Conservation (phyloP, 1,140 invertebrate genomes). For the Palaemon carinicauda region DNA sequence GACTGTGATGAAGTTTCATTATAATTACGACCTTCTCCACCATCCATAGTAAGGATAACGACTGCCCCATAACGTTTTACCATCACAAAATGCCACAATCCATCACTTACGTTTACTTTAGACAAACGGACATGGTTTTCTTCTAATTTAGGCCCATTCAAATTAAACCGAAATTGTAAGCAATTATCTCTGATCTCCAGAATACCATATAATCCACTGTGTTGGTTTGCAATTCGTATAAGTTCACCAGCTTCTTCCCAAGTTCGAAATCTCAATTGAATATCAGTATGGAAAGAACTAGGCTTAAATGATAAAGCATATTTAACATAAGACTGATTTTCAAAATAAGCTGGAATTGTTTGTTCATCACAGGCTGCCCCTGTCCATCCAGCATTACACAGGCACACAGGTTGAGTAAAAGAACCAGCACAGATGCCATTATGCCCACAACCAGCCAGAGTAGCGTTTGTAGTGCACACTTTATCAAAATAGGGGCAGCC, state of each 20-base stretch:
- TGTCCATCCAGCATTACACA: conserved; percentile 91
- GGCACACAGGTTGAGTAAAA: conserved; percentile 84
- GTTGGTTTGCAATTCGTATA: conserved; percentile 91
- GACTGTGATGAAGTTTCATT: conserved; percentile 92
- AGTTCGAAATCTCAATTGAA: conserved; percentile 91
- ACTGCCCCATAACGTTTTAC: conserved; percentile 86
- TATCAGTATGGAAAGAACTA: conserved; percentile 88
- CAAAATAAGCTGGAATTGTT: conserved; percentile 88
- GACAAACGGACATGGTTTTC: conserved; percentile 90
- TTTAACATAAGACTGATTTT: conserved; percentile 91
- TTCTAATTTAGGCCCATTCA: conserved; percentile 88
- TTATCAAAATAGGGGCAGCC: conserved; percentile 92
- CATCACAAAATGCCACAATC: conserved; percentile 95
- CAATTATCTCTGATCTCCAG: conserved; percentile 91
- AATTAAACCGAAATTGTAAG: conserved; percentile 87
- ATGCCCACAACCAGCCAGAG: conserved; percentile 84
- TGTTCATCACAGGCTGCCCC: conserved; percentile 84
- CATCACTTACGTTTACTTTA: conserved; percentile 90
- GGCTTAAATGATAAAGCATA: conserved; percentile 95
- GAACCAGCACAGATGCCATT: conserved; percentile 94
- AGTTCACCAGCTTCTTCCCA: conserved; percentile 90
- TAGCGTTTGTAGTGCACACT: conserved; percentile 78
- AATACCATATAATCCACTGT: conserved; percentile 93
- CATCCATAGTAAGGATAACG: conserved; percentile 92
- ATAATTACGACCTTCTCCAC: conserved; percentile 92